phyloP scores from a whole-genome alignment of 2,888 invertebrate genomes.

The Chrysolina haemoptera region DNA sequence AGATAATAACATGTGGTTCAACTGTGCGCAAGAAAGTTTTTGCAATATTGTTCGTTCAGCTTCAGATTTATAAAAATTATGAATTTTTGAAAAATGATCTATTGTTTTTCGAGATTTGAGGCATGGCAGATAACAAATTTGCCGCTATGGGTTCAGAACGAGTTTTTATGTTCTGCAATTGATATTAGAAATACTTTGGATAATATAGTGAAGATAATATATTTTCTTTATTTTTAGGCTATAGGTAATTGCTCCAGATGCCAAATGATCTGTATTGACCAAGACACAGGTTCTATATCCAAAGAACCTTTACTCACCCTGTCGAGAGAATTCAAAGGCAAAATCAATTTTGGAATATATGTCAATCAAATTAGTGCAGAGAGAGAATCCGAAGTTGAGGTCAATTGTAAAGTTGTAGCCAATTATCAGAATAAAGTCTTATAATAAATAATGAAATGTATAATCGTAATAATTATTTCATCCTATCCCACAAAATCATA shows the following conservation, averaged over 20 bases:
- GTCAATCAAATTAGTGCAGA: conserved; percentile 64
- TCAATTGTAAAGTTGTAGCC: conserved; percentile 31
- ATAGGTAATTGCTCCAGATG: conserved; percentile 90
- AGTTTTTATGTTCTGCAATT: no score
- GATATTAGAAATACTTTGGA: no score
- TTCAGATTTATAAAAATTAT: no score
- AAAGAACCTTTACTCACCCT: conserved; percentile 85
- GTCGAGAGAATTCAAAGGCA: conserved; percentile 81
- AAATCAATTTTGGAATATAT: conserved; percentile 88
- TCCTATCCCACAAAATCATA: no score
- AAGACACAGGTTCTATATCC: conserved; percentile 84
- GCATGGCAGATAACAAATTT: no score
- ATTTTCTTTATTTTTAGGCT: conserved; percentile 71
- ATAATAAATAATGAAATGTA: background rate
- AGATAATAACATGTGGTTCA: no score
- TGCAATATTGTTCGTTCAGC: no score
- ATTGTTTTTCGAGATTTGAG: no score
- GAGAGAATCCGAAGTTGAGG: conserved; percentile 30
- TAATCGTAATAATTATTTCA: no score
- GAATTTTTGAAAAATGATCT: no score
- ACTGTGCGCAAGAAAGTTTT: no score
- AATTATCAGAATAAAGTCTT: background rate
- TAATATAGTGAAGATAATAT: background rate
- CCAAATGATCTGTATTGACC: conserved; percentile 97
- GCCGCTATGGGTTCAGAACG: no score